Evolutionary conservation across 2,797 vertebrate genomes (phyloP), one percentile per base, ranked within the genome.

Genomic region (Hippopotamyrus pictus): DNA sequence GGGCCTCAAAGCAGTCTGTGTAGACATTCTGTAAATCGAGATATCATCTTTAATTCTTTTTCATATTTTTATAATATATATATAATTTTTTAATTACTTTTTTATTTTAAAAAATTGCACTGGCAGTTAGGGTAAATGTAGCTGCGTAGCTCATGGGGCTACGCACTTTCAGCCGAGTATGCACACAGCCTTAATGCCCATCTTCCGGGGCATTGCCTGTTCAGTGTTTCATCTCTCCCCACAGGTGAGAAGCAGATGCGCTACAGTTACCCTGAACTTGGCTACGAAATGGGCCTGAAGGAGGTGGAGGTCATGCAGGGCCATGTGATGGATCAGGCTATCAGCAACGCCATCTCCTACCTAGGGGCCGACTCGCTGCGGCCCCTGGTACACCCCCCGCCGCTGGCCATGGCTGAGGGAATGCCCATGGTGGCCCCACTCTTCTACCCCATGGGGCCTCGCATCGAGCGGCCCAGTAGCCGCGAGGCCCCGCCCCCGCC

Each of bases 271-370:
- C 97, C 98, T 91, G 98, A 99, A 87, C 92, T 98, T 91, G 94
- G 94, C 93, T 99, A 97, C 92, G 97, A 99, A 84, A 97, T 99
- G 95, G 97, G 96, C 92, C 92, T 98, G 88, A 97, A 97, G 93
- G 98, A 98, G 94, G 95, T 97, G 88, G 98, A 99, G 92, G 91
- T 98, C 93, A 97, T 99, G 95, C 98, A 97, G 89, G 96, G 97
- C 91, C 98, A 99, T 88, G 97, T 99, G 97, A 98, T 99, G 97
- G 99, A 99, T 95, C 98, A 98, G 95, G 96, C 98, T 90, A 97
- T 99, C 95, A 98, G 95, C 95, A 98, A 98, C 90, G 96, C 97
- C 95, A 97, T 99, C 93, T 95, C 97, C 92, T 99, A 98, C 94
- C 94, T 99, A 94, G 97, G 97, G 94, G 95, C 97, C 51, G 98